phyloP scores from a whole-genome alignment of 2,888 invertebrate genomes.

The Dynastes maya region DNA sequence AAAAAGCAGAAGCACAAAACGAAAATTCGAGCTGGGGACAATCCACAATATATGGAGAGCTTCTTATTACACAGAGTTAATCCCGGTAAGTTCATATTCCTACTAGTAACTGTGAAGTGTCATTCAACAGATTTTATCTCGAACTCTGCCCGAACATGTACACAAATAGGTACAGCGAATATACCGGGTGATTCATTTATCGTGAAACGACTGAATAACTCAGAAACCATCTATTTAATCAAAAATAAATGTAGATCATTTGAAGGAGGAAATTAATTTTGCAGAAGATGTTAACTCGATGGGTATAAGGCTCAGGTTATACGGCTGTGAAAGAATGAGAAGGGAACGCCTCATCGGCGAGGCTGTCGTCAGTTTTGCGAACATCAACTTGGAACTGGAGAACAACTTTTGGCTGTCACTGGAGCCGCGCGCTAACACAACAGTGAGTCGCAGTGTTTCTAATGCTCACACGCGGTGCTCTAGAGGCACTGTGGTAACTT shows the following conservation, averaged over 20 bases:
- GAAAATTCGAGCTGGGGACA: conserved; percentile 91
- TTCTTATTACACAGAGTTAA: conserved; percentile 93
- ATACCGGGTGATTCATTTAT: neutral
- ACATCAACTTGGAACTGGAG: conserved; percentile 91
- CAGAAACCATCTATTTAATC: no score
- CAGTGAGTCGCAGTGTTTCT: conserved; percentile 65
- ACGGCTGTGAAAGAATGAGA: conserved; percentile 94
- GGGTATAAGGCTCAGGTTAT: conserved; percentile 91
- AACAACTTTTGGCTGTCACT: conserved; percentile 92
- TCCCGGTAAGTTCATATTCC: conserved; percentile 75
- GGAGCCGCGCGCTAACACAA: conserved; percentile 79
- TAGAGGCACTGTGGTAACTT: conserved; percentile 42
- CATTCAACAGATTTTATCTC: no score
- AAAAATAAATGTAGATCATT: no score
- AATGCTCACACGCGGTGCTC: conserved; percentile 21
- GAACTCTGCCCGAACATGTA: no score
- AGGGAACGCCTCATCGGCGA: conserved; percentile 94
- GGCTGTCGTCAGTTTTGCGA: conserved; percentile 90
- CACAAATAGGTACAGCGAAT: no score
- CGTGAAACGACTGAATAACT: no score
- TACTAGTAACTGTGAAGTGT: neutral
- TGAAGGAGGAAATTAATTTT: no score
- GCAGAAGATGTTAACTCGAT: conserved; percentile 93
- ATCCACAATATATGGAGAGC: conserved; percentile 94
- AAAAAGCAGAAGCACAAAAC: conserved; percentile 97